Conservation (phyloP, 2,888 invertebrate genomes). For the Aricia artaxerxes region DNA sequence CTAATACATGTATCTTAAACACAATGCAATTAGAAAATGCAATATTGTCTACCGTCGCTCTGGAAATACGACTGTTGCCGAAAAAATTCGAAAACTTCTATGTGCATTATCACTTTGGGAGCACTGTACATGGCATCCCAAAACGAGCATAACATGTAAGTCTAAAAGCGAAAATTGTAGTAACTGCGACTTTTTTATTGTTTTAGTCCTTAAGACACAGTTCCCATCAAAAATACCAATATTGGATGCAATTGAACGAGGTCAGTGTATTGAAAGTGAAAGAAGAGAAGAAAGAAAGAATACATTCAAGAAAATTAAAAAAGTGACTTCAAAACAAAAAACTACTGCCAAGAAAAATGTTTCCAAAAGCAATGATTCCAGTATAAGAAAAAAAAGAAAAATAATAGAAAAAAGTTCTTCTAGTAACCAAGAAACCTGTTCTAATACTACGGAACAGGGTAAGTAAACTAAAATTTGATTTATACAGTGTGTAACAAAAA, state of each 20-base stretch:
- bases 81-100: no score
- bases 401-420: not conserved
- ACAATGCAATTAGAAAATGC: no score
- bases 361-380: not conserved
- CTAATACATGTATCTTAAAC: no score
- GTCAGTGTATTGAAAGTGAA: not conserved
- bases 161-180: constrained; percentile 1
- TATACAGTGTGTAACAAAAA: no score
- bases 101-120: no score
- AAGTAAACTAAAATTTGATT: not conserved
- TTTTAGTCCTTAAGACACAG: constrained; percentile 22
- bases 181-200: not conserved
- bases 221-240: constrained; percentile 13
- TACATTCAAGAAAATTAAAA: constrained; percentile 6
- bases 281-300: not conserved
- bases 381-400: not conserved
- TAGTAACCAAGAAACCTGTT: constrained; percentile 13
- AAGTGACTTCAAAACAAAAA: not conserved
- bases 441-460: constrained; percentile 7
- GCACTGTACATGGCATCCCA: no score
- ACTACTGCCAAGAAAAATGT: not conserved
- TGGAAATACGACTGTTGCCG: no score
- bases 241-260: constrained; percentile 26
- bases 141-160: no score
- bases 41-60: no score